A percentile compares a stretch with the other conserved stretches of the same genome.
phyloP scores from a whole-genome alignment of 2,888 invertebrate species.

The Callosobruchus maculatus region DNA sequence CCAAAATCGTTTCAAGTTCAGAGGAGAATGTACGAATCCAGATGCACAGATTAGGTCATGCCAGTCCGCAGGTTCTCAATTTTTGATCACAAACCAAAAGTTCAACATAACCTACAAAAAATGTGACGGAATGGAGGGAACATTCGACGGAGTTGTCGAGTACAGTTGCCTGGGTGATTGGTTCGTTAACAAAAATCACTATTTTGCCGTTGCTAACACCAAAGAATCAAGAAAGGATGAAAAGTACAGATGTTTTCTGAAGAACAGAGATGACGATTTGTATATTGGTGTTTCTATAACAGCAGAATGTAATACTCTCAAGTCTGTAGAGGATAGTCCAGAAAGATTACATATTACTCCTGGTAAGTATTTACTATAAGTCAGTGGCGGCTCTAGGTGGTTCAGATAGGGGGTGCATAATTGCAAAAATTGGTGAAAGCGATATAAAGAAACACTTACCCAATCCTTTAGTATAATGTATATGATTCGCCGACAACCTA shows the following conservation, averaged over 20 bases:
- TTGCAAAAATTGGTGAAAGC: too few relatives aligned
- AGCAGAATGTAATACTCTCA: slow-evolving; percentile 87
- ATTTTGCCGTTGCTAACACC: slow-evolving; percentile 95
- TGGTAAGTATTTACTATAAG: slow-evolving; percentile 53
- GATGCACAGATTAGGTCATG: slow-evolving; percentile 90
- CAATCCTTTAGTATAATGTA: too few relatives aligned
- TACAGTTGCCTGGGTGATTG: slow-evolving; percentile 92
- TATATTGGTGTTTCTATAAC: slow-evolving; percentile 91
- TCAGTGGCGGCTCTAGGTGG: too few relatives aligned
- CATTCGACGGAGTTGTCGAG: slow-evolving; percentile 86
- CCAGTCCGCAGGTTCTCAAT: slow-evolving; percentile 93
- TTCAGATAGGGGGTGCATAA: too few relatives aligned
- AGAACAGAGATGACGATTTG: slow-evolving; percentile 90
- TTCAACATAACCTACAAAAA: slow-evolving; percentile 91
- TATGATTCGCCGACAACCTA: too few relatives aligned
- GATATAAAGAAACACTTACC: too few relatives aligned
- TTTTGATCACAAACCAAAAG: slow-evolving; percentile 93
- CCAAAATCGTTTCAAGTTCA: slow-evolving; percentile 81
- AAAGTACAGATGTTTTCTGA: slow-evolving; percentile 89
- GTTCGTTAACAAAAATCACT: slow-evolving; percentile 94
- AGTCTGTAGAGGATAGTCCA: slow-evolving; percentile 90
- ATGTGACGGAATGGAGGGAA: slow-evolving; percentile 85
- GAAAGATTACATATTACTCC: slow-evolving; percentile 84
- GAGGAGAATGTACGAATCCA: slow-evolving; percentile 85
- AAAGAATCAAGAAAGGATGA: slow-evolving; percentile 94